Evolutionary conservation across 2,888 invertebrate genomes (phyloP).

Genomic region (Cerastoderma edule): DNA sequence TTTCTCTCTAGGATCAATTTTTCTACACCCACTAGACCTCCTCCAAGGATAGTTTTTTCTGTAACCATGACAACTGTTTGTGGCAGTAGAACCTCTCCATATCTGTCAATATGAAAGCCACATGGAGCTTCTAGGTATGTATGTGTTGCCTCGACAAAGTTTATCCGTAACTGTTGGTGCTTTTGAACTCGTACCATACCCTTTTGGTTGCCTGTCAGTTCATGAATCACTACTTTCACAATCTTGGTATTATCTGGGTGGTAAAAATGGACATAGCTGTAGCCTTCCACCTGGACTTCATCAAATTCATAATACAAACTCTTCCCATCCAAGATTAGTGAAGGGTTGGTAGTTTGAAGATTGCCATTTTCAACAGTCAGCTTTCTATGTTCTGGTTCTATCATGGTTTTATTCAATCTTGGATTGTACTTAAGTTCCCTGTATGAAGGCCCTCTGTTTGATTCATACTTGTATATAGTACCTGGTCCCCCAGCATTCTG

Average conservation of each 20-base stretch:
- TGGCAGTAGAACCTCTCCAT: constrained; percentile 73
- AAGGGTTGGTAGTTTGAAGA: constrained; percentile 67
- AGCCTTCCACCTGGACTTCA: constrained; percentile 71
- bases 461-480: constrained; percentile 75
- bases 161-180: constrained; percentile 65
- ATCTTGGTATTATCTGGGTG: constrained; percentile 61
- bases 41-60: constrained; percentile 68
- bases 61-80: constrained; percentile 64
- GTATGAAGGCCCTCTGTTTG: constrained; percentile 71
- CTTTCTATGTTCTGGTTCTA: constrained; percentile 72
- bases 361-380: constrained; percentile 67
- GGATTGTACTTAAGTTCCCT: constrained; percentile 76
- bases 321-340: constrained; percentile 70
- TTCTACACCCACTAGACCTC: constrained; percentile 70
- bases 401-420: constrained; percentile 62
- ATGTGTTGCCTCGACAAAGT: constrained; percentile 73
- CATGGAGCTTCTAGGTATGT: constrained; percentile 75
- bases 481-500: constrained; percentile 71
- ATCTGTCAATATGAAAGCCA: constrained; percentile 71
- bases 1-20: constrained; percentile 66
- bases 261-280: constrained; percentile 75
- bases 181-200: constrained; percentile 70
- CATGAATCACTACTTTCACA: constrained; percentile 68
- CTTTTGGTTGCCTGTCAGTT: constrained; percentile 73
- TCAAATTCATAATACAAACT: constrained; percentile 71